Conservation (phyloP, 2,797 vertebrate genomes). For the Rousettus madagascariensis region DNA sequence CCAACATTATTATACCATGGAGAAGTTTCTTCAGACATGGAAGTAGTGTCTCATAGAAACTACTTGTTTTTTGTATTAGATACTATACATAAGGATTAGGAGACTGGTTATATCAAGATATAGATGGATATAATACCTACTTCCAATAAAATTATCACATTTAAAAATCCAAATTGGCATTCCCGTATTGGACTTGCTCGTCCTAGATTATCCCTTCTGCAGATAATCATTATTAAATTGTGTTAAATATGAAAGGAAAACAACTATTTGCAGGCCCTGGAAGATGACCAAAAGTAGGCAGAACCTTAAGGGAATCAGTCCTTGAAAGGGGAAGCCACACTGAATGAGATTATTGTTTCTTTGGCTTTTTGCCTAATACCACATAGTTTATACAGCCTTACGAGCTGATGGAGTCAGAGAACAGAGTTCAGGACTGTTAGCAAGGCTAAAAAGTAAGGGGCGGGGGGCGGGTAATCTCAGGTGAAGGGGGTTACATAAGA, state of each 20-base stretch:
- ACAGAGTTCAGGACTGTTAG: neutral
- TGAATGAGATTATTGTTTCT: neutral
- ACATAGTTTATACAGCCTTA: neutral
- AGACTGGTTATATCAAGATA: neutral
- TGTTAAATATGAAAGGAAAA: neutral
- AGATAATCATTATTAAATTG: neutral
- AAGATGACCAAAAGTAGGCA: neutral
- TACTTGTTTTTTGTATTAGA: neutral
- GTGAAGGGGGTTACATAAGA: neutral
- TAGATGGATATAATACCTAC: neutral
- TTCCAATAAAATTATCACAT: neutral
- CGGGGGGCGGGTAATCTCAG: neutral
- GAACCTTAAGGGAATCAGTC: neutral
- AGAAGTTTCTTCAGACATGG: neutral
- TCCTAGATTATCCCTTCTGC: neutral
- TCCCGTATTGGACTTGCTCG: neutral
- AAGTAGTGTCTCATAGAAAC: neutral
- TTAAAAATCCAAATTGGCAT: neutral
- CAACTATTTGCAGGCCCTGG: neutral
- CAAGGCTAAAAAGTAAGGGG: neutral
- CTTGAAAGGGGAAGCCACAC: neutral
- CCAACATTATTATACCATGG: neutral
- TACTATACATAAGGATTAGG: neutral
- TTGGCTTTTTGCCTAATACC: neutral
- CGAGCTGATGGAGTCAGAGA: neutral